Conservation (phyloP, 2,888 invertebrate genomes). For the Drosophila mercatorum region DNA sequence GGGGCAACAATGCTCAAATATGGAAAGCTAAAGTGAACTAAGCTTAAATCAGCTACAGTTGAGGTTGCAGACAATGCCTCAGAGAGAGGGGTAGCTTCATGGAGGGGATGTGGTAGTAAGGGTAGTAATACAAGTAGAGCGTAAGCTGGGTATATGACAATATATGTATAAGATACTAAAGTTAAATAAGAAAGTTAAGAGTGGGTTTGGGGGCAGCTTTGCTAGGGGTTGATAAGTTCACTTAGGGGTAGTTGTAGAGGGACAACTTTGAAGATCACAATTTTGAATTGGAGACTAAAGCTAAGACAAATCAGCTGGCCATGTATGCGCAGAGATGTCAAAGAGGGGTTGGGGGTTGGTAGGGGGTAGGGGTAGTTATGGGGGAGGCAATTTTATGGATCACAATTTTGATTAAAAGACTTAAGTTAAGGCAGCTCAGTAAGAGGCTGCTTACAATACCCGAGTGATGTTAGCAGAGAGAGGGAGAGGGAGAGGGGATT, state of each 20-base stretch:
- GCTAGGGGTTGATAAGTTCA: not conserved
- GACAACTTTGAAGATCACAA: not conserved
- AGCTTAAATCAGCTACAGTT: not conserved
- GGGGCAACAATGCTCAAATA: no score
- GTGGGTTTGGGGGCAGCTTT: not conserved
- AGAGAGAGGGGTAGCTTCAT: not conserved
- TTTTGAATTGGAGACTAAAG: not conserved
- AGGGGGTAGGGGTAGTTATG: not conserved
- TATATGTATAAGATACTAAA: not conserved
- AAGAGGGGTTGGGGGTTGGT: not conserved
- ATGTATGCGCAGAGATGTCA: not conserved
- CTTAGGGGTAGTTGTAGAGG: not conserved
- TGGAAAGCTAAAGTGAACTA: not conserved
- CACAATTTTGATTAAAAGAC: slow-evolving; percentile 27
- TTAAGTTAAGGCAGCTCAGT: slow-evolving; percentile 1
- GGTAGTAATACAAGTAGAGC: not conserved
- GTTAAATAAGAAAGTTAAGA: not conserved
- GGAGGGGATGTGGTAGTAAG: not conserved
- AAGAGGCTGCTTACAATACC: not conserved
- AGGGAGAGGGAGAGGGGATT: not conserved
- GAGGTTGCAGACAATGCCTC: not conserved
- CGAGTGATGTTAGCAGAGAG: slow-evolving; percentile 3
- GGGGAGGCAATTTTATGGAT: not conserved
- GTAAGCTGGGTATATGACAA: not conserved
- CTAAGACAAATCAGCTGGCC: not conserved